phyloP scores from a whole-genome alignment of 2,797 vertebrate species.

The Lagocephalus sceleratus region DNA sequence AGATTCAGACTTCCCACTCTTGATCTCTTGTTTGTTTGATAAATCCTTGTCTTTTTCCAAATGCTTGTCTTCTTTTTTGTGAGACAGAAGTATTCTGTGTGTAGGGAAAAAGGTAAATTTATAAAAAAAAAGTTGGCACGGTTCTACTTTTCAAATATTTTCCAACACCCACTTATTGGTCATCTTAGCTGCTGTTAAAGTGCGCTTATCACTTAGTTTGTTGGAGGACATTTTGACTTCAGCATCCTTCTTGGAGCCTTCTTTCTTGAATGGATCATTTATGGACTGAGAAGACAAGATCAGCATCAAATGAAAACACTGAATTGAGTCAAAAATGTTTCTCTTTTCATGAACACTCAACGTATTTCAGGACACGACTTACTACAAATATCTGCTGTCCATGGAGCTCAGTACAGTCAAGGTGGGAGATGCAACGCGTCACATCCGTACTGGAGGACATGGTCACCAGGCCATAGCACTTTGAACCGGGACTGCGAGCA shows the following conservation, averaged over 20 bases:
- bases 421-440: conserved; percentile 88
- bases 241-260: conserved; percentile 86
- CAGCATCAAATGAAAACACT: not conserved
- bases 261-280: conserved; percentile 96
- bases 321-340: not conserved
- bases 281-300: conserved; percentile 79
- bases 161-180: conserved; percentile 71
- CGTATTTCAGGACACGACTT: conserved; percentile 34
- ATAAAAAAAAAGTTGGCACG: not conserved
- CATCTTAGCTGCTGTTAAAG: conserved; percentile 75
- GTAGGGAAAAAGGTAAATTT: not conserved
- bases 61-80: conserved; percentile 95
- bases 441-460: conserved; percentile 96
- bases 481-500: conserved; percentile 94
- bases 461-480: conserved; percentile 95
- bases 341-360: not conserved
- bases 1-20: conserved; percentile 82
- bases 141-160: not conserved
- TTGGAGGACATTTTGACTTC: conserved; percentile 84
- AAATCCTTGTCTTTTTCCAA: conserved; percentile 93
- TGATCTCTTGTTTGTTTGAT: conserved; percentile 84
- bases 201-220: conserved; percentile 86
- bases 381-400: conserved; percentile 97
- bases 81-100: conserved; percentile 76
- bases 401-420: conserved; percentile 93